Evolutionary conservation across 2,888 invertebrate species (phyloP), one percentile per base, ranked within the genome.

Genomic region (Caradrina kadenii): DNA sequence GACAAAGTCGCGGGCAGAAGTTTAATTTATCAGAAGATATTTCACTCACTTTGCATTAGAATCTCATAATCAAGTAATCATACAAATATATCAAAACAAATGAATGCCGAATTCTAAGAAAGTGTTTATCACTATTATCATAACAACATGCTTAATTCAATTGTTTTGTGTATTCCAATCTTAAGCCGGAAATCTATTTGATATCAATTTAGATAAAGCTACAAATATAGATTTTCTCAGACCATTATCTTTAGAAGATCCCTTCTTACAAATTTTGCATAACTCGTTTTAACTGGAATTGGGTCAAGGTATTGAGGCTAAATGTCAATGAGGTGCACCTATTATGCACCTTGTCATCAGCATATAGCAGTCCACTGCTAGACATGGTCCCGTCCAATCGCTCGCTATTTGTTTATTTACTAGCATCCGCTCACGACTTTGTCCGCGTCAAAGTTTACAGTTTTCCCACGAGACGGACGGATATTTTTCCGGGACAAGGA

Each of bases 161-260:
- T 63, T 42, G 17, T 63, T 45, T 55, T 39, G 22, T 64, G 13
- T 56, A 56, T n/a, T 56, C 15, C n/a, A 71, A 71, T 71, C 55
- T 39, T 48, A 52, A 56, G n/a, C 56, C 50, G 19, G 0, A 35
- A 39, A 71, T 52, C 71, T 48, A 42, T 52, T 17, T 11, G 35
- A 50, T 52, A 56, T 39, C 22, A 64, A 73, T 64, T 35, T 73
- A 22, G 26, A 48, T n/a, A 56, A 50, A 50, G 63, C 35, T 15
- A n/a, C 35, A 64, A 35, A 72, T 50, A 45, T 21, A 56, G 6
- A 22, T 64, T 13, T 26, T 54, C 53, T 54, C 2, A 1, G 26
- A 26, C 3, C 2, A 22, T 15, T 35, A 45, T 60, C 45, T 60
- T 42, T 45, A 1, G 10, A 7, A 26, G 2, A 21, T 70, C 8